phyloP scores from a whole-genome alignment of 2,888 invertebrate species.

The Oeneis ivallda region DNA sequence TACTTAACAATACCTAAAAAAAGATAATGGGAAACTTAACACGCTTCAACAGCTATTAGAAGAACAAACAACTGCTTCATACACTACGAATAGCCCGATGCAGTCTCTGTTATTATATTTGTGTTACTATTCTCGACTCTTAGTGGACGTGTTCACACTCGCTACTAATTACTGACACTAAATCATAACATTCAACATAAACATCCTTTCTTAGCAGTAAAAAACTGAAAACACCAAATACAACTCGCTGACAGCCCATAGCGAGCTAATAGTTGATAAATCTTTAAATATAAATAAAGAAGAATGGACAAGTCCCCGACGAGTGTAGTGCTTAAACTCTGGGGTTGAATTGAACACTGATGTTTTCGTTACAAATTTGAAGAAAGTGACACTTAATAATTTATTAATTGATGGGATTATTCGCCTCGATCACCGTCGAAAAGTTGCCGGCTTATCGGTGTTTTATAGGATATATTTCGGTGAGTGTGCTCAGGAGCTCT shows the following conservation, averaged over 20 bases:
- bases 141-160: constrained; percentile 78
- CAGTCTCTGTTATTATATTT: constrained; percentile 76
- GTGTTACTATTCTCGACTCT: constrained; percentile 69
- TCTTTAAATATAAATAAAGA: constrained; percentile 12
- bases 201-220: constrained; percentile 69
- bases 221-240: constrained; percentile 67
- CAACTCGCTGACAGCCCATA: constrained; percentile 72
- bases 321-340: background rate
- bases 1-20: constrained; percentile 5
- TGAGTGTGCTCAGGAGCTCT: too few relatives aligned
- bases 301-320: background rate
- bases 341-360: too few relatives aligned
- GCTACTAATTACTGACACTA: constrained; percentile 77
- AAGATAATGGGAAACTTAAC: constrained; percentile 43
- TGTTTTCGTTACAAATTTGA: too few relatives aligned
- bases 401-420: too few relatives aligned
- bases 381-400: too few relatives aligned
- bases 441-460: too few relatives aligned
- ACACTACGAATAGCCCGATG: constrained; percentile 62
- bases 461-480: too few relatives aligned
- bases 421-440: too few relatives aligned
- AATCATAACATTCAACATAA: constrained; percentile 77
- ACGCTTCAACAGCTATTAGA: constrained; percentile 56
- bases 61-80: constrained; percentile 58
- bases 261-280: constrained; percentile 56